Evolutionary conservation across 2,113 vertebrate species (phyloP).

Genomic region (Madoqua kirkii): DNA sequence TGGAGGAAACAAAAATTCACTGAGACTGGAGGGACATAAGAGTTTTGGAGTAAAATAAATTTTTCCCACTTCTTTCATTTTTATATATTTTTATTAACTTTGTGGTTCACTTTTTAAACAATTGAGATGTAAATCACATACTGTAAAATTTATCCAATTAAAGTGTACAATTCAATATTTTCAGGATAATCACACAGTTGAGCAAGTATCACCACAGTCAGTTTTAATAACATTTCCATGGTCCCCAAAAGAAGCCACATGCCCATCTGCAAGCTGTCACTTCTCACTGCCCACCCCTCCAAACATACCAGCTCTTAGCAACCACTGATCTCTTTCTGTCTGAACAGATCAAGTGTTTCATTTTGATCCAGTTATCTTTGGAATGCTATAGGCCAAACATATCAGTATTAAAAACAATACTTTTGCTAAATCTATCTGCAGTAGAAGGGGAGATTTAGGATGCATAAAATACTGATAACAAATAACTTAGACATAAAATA

Average conservation of each 20-base stretch:
- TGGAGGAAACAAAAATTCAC: background rate
- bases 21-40: background rate
- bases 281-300: too few species aligned
- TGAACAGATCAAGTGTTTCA: background rate
- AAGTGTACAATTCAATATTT: background rate
- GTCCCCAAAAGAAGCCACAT: background rate
- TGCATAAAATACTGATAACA: background rate
- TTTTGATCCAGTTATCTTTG: slow-evolving; percentile 21
- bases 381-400: background rate
- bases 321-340: background rate
- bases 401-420: background rate
- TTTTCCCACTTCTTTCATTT: background rate
- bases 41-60: background rate
- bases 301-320: too few species aligned
- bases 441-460: background rate
- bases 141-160: background rate
- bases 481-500: background rate
- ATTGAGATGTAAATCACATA: background rate
- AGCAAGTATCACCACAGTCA: background rate
- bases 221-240: background rate
- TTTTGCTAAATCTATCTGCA: background rate
- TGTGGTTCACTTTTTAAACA: background rate
- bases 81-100: background rate
- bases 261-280: background rate
- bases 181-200: background rate